Percentiles rank a stretch among this genome's conserved stretches.
Evolutionary conservation across 2,888 invertebrate species (phyloP).

Genomic region (Pammene fasciana): DNA sequence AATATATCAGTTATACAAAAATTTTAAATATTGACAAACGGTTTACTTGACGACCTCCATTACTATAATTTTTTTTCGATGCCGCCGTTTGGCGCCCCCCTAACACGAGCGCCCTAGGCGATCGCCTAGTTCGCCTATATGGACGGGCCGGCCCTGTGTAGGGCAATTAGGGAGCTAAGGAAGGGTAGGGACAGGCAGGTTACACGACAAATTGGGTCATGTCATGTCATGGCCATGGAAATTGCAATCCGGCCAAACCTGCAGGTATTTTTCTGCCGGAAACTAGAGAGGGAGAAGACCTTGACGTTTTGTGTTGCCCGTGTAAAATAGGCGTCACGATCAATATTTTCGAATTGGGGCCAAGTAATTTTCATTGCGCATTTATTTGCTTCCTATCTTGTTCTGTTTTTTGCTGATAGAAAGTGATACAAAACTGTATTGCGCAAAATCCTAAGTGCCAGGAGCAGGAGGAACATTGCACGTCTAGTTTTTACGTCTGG

Average conservation of each 20-base stretch:
- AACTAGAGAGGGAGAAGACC: slow-evolving; percentile 18
- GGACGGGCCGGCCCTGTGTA: too few species aligned
- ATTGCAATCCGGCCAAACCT: neutral
- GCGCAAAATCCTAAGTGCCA: neutral
- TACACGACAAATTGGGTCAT: too few species aligned
- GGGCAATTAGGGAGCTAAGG: too few species aligned
- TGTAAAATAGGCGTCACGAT: slow-evolving; percentile 2
- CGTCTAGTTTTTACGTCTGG: slow-evolving; percentile 13
- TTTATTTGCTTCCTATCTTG: neutral
- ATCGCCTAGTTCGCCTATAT: too few species aligned
- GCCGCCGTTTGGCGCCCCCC: too few species aligned
- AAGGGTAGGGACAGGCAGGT: too few species aligned
- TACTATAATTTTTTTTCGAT: too few species aligned
- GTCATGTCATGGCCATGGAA: too few species aligned
- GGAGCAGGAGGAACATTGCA: neutral
- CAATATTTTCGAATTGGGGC: neutral
- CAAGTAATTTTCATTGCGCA: neutral
- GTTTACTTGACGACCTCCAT: too few species aligned
- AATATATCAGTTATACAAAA: too few species aligned
- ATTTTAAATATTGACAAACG: too few species aligned
- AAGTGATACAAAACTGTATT: neutral
- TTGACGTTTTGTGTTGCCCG: neutral
- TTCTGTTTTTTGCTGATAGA: neutral
- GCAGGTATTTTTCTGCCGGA: neutral
- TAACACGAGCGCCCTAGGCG: too few species aligned